A percentile compares a stretch with the other conserved stretches of the same genome.
Conservation (phyloP, 30 jellyfish, hydroid and myxozoan genomes). For the Rhopilema esculentum region DNA sequence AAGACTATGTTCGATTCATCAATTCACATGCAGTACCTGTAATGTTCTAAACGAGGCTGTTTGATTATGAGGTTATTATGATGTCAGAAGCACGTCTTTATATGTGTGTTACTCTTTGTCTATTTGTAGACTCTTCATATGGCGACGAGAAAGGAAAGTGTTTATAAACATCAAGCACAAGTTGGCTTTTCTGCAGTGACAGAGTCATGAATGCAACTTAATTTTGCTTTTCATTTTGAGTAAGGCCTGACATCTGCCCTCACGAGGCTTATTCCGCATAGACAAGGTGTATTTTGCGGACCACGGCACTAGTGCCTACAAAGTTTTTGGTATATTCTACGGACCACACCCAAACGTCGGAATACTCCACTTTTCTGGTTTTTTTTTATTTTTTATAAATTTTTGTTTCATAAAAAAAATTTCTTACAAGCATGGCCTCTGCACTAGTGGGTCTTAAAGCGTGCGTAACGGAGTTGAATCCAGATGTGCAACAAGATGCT, state of each 20-base stretch:
- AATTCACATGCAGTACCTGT: neutral
- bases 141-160: constrained; percentile 1
- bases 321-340: too few species aligned
- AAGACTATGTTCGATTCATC: neutral
- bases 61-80: neutral
- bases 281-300: too few species aligned
- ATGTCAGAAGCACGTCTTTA: neutral
- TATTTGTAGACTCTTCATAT: constrained; percentile 2
- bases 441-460: neutral
- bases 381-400: too few species aligned
- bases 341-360: neutral
- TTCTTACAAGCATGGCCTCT: neutral
- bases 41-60: neutral
- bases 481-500: too few species aligned
- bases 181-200: too few species aligned
- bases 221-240: too few species aligned
- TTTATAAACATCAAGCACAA: neutral
- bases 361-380: neutral
- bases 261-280: too few species aligned
- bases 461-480: neutral
- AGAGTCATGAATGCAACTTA: constrained; percentile 3
- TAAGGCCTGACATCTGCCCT: too few species aligned
- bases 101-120: neutral
- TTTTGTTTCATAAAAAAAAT: neutral
- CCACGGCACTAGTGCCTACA: too few species aligned